Percentiles rank a stretch among this genome's conserved stretches.
These are phyloP conservation scores for Psammodynastes pulverulentus DNA, from an alignment of 2,113 vertebrate genomes.

Conservation along the genomic window DNA sequence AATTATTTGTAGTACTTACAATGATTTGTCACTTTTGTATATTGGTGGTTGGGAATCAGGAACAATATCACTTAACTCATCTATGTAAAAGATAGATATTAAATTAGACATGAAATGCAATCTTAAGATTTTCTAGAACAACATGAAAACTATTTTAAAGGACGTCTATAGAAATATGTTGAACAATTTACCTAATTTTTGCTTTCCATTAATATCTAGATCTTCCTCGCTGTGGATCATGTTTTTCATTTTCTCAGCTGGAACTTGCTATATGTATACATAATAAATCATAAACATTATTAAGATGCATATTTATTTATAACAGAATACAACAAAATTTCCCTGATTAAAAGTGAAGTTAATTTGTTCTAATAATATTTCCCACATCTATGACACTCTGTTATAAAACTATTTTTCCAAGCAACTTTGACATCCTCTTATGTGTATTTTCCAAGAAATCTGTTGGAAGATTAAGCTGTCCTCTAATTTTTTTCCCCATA, in stretches of 20 bases:
- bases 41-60: slow-evolving; percentile 76
- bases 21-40: slow-evolving; percentile 46
- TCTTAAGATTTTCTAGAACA: not conserved
- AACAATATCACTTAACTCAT: slow-evolving; percentile 64
- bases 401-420: not conserved
- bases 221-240: slow-evolving; percentile 31
- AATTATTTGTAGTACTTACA: slow-evolving; percentile 72
- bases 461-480: not conserved
- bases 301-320: not conserved
- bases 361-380: not conserved
- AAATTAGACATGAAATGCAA: slow-evolving; percentile 23
- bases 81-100: slow-evolving; percentile 69
- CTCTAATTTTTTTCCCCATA: not conserved
- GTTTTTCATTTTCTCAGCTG: slow-evolving; percentile 36
- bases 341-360: not conserved
- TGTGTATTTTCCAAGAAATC: not conserved
- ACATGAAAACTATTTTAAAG: slow-evolving; percentile 24
- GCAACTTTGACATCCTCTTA: not conserved
- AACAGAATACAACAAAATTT: slow-evolving; percentile 3
- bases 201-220: slow-evolving; percentile 24
- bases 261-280: slow-evolving; percentile 43
- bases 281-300: not conserved
- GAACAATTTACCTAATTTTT: slow-evolving; percentile 63
- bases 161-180: not conserved
- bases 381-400: not conserved